phyloP scores from a whole-genome alignment of 2,797 vertebrate genomes.

The Acanthopagrus latus region DNA sequence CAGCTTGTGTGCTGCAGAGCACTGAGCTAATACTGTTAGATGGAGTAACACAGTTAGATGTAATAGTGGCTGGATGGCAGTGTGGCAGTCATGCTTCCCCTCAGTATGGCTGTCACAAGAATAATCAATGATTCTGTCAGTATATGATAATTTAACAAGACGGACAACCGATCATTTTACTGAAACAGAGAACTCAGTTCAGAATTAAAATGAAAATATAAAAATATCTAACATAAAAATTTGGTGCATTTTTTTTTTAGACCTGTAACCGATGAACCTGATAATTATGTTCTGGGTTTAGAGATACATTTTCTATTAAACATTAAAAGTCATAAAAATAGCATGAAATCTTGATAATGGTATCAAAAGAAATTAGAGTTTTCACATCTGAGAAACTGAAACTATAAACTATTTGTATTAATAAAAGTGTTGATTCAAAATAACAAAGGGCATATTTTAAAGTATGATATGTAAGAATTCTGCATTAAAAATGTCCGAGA shows the following conservation, averaged over 20 bases:
- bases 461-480: too few species aligned
- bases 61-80: conserved; percentile 53
- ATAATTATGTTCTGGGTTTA: not conserved
- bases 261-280: not conserved
- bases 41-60: conserved; percentile 68
- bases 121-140: conserved; percentile 48
- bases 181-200: not conserved
- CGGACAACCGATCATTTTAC: conserved; percentile 7
- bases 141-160: conserved; percentile 38
- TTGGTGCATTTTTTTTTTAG: not conserved
- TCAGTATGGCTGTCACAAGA: conserved; percentile 43
- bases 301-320: not conserved
- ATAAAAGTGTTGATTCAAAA: not conserved
- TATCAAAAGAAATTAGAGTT: too few species aligned
- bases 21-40: conserved; percentile 71
- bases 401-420: not conserved
- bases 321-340: too few species aligned
- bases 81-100: conserved; percentile 51
- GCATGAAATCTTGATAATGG: too few species aligned
- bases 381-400: not conserved
- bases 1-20: conserved; percentile 60
- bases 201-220: not conserved
- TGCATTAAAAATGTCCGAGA: too few species aligned
- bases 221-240: not conserved
- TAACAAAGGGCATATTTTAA: not conserved